A percentile compares a stretch with the other conserved stretches of the same genome.
Evolutionary conservation across 1,140 invertebrate genomes (phyloP).

Genomic region (Conus ventricosus): DNA sequence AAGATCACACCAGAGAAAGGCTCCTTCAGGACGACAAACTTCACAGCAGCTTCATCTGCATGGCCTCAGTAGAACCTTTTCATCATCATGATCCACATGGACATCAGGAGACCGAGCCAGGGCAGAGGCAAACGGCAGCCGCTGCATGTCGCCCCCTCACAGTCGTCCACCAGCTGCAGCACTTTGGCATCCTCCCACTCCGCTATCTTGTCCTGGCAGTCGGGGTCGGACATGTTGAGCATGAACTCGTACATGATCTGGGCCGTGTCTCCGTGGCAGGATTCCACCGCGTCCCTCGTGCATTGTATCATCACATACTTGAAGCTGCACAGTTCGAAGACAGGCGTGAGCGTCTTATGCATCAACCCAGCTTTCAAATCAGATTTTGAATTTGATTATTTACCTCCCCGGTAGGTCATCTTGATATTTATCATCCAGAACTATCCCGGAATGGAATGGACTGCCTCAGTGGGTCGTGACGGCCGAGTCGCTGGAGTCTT

Average conservation of each 20-base stretch:
- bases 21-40: too few species aligned
- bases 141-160: neutral
- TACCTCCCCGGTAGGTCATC: neutral
- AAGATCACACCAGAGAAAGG: too few species aligned
- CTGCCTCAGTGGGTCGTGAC: too few species aligned
- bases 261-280: neutral
- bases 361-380: neutral
- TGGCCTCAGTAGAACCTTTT: too few species aligned
- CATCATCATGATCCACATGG: neutral
- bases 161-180: neutral
- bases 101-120: neutral
- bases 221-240: neutral
- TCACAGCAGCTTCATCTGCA: too few species aligned
- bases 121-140: neutral
- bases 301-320: neutral
- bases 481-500: too few species aligned
- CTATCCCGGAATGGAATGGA: too few species aligned
- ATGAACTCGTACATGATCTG: conserved; percentile 10
- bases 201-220: neutral
- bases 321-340: neutral
- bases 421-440: too few species aligned
- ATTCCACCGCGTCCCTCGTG: neutral
- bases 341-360: neutral
- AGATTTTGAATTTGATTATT: neutral
- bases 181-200: neutral